Evolutionary conservation across 1,140 invertebrate species (phyloP), one percentile per base, ranked within the genome.

Genomic region (Hetaerina americana): DNA sequence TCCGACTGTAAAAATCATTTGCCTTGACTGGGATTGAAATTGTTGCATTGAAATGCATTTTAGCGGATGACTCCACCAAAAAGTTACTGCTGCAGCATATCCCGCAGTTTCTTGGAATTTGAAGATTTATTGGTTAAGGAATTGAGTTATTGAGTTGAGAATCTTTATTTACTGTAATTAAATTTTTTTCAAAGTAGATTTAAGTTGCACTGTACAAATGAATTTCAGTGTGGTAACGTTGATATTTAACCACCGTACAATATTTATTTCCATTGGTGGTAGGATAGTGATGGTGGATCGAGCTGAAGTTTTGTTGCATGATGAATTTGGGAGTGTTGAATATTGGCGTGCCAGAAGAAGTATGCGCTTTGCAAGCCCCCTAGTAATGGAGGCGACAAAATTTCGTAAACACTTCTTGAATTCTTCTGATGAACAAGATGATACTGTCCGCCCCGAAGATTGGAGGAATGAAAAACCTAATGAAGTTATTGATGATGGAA

Each of bases 291-390:
- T 95, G 82, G 85, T 98, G 76, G 88, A 93, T 75, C 88, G 92
- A 79, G 94, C 93, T 68, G 96, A 98, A 82, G 90, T 93, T 31
- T 86, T 94, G 12, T 82, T 98, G 24, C 95, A 98, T 80, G 89
- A 95, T 78, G 80, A 81, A 31, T 98, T 93, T 83, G 95, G 96
- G 5, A 88, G 90, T 73, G 78, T 80, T 70, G 81, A 87, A 40
- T 98, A 93, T 81, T 98, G 96, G 96, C 81, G 82, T 73, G 92
- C 90, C 26, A 84, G 96, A 76, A 84, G 94, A 75, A 97, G 95
- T 78, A 96, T 98, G 93, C 85, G 91, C 75, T 98, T 97, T 80
- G 88, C 90, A 70, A 82, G 83, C 66, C 78, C 87, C 68, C 83
- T 99, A 1, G 80, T 86, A 67, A 69, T 86, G 76, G 86, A 90